Base-by-base conservation (phyloP, 2,113 vertebrate species). In the Noctilio leporinus region DNA sequence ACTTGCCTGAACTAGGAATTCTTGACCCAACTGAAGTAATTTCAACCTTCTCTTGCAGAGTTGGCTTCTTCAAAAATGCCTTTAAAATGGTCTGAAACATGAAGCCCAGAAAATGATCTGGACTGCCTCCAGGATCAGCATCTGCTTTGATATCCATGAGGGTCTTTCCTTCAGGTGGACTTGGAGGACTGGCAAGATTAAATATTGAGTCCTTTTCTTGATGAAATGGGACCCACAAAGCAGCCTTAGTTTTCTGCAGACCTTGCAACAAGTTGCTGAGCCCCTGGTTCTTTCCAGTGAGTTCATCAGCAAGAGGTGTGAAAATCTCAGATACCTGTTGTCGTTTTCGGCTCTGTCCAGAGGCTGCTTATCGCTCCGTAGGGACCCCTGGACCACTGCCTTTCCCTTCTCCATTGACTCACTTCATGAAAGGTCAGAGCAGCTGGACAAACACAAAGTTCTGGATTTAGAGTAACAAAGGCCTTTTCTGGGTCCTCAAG, bases 401-500 rank as follows among this genome's bases (percentile, higher is more conserved):
- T 62, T 75, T 49, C 30, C 65, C 91, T 72, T 65, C 38, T 51
- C 30, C 16, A 35, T 62, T 51, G 73, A 92, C 45, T 81, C 65
- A 17, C 33, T 12, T 40, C 69, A 33, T 14, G 86, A 83, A 91
- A 95, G 69, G 38, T 83, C 64, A 75, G 49, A 88, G 38, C 93
- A 94, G 86, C 95, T 96, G 89, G 73, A 95, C 82, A 91, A 97
- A 86, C 49, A 96, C 43, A 30, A 82, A 69, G 14, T 43, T 45
- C 38, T 43, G 30, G 72, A 75, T 78, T 89, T 94, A 91, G 94
- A 89, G 88, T 49, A 93, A 94, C 85, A 93, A 93, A 94, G 75
- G 83, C n/a, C 17, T 89, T 62, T 72, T 76, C 59, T 83, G 77
- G 24, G 83, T 73, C 82, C 83, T 89, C 38, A 43, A 45, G 67